phyloP scores from a whole-genome alignment of 1,140 invertebrate genomes.

The Triops cancriformis region DNA sequence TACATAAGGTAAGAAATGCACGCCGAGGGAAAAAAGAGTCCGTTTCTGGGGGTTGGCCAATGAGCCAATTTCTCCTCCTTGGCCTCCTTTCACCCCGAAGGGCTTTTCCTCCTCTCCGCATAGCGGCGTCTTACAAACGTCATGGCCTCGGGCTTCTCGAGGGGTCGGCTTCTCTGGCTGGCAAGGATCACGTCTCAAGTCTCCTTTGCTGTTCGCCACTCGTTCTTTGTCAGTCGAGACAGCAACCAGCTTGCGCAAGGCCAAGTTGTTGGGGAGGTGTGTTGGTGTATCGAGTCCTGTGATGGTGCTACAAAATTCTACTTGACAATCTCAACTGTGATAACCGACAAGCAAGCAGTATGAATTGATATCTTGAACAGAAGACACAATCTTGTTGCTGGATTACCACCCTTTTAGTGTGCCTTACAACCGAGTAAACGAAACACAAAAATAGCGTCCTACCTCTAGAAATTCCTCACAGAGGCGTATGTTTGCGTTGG shows the following conservation, averaged over 20 bases:
- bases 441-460: not conserved
- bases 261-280: not conserved
- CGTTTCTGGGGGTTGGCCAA: not conserved
- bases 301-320: constrained; percentile 1
- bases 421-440: not conserved
- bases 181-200: not conserved
- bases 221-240: constrained; percentile 6
- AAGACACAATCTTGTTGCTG: not conserved
- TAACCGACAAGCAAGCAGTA: not conserved
- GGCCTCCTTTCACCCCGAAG: not conserved
- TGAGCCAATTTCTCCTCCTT: not conserved
- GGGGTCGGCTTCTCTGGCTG: not conserved
- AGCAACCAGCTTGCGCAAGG: not conserved
- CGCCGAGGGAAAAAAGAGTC: not conserved
- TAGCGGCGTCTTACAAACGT: not conserved
- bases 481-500: not conserved
- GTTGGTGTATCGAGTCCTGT: not conserved
- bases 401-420: not conserved
- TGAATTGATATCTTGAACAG: not conserved
- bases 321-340: not conserved
- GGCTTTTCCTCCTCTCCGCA: constrained; percentile 1
- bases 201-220: not conserved
- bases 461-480: not conserved
- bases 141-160: not conserved
- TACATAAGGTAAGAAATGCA: not conserved